A percentile compares a stretch with the other conserved stretches of the same genome.
These are phyloP conservation scores for Pseudolaguvia tuberculata DNA, from an alignment of 2,113 vertebrate genomes.

Conservation along the genomic window DNA sequence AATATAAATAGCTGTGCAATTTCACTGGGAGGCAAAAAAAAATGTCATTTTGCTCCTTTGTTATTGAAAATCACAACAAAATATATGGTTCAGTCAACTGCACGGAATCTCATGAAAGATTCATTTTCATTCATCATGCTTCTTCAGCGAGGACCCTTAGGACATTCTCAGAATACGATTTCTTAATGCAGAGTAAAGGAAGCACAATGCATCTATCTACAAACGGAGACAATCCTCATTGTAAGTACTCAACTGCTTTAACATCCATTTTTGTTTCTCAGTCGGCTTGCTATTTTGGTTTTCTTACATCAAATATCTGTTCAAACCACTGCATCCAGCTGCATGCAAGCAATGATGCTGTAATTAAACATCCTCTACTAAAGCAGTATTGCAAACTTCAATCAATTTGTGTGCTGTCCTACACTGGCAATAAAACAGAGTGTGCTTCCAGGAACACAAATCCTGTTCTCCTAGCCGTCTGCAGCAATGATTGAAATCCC, in stretches of 20 bases:
- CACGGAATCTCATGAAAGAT: constrained; percentile 52
- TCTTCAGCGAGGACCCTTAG: constrained; percentile 46
- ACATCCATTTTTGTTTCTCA: constrained; percentile 17
- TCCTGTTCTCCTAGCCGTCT: constrained; percentile 26
- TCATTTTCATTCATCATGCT: constrained; percentile 52
- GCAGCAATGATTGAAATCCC: constrained; percentile 41
- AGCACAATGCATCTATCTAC: constrained; percentile 32
- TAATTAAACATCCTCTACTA: constrained; percentile 43
- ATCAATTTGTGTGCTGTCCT: constrained; percentile 12
- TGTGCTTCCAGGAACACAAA: constrained; percentile 45
- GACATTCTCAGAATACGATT: constrained; percentile 43
- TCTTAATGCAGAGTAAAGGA: constrained; percentile 41
- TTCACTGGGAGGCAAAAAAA: constrained; percentile 42
- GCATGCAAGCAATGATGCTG: constrained; percentile 34
- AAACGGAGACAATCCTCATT: constrained; percentile 40
- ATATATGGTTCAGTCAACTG: constrained; percentile 52
- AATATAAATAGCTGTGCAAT: constrained; percentile 47
- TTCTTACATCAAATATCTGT: neutral
- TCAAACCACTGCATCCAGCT: neutral
- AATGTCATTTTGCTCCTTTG: constrained; percentile 53
- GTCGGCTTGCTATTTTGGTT: constrained; percentile 14
- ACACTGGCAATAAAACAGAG: constrained; percentile 37
- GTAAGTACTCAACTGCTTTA: constrained; percentile 38
- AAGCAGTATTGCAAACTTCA: constrained; percentile 28
- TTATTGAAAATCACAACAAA: constrained; percentile 54